These are phyloP conservation scores for Numenius arquata DNA, from an alignment of 2,113 vertebrate genomes.

Conservation along the genomic window DNA sequence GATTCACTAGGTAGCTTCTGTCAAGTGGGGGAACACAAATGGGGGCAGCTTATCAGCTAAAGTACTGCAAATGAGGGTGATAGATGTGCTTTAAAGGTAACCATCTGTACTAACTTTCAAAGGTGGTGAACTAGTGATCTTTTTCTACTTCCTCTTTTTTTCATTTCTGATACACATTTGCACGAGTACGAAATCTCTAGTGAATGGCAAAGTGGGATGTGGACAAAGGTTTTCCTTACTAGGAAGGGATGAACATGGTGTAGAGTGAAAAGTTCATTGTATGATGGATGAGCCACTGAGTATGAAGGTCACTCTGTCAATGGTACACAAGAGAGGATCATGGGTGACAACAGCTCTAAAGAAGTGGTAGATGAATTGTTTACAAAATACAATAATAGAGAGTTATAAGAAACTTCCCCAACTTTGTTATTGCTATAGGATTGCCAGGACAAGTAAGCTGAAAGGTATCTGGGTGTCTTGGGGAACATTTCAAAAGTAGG, in stretches of 20 bases:
- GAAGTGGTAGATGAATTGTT: conserved; percentile 50
- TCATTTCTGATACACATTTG: conserved; percentile 1
- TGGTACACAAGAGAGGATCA: conserved; percentile 84
- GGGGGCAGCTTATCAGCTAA: conserved; percentile 38
- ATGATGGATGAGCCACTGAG: conserved; percentile 89
- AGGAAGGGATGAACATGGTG: conserved; percentile 74
- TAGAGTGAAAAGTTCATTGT: conserved; percentile 90
- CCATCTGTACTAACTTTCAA: conserved; percentile 79
- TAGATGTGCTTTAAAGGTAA: conserved; percentile 77
- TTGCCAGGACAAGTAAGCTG: neutral
- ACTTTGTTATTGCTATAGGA: neutral
- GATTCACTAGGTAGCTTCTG: conserved; percentile 21
- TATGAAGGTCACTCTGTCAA: conserved; percentile 89
- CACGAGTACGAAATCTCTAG: conserved; percentile 68
- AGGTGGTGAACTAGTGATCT: conserved; percentile 77
- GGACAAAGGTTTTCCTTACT: conserved; percentile 87
- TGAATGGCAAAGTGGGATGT: conserved; percentile 78
- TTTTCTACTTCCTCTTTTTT: conserved; percentile 58
- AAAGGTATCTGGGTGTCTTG: neutral
- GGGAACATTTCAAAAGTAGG: neutral
- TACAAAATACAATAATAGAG: conserved; percentile 30
- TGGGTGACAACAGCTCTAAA: conserved; percentile 52
- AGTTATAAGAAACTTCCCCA: neutral
- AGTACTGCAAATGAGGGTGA: conserved; percentile 73
- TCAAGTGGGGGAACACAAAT: conserved; percentile 21